phyloP scores from a whole-genome alignment of 2,113 vertebrate genomes.

The Siphamia tubifer region DNA sequence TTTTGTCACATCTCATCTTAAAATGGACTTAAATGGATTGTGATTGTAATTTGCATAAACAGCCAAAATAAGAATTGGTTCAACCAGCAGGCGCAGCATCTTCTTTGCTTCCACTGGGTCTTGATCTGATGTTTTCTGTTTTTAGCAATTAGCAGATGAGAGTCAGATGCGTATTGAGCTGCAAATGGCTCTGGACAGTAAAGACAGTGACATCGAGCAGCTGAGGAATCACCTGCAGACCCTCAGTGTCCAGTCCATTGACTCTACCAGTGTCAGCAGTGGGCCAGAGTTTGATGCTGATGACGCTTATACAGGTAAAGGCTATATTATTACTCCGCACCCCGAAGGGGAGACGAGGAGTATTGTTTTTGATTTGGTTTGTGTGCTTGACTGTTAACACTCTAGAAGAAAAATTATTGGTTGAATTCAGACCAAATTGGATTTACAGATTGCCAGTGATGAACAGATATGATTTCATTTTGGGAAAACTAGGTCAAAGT shows the following conservation, averaged over 20 bases:
- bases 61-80: too few relatives aligned
- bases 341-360: too few relatives aligned
- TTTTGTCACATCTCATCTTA: too few relatives aligned
- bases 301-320: constrained; percentile 88
- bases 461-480: too few relatives aligned
- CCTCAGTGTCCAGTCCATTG: constrained; percentile 88
- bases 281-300: constrained; percentile 92
- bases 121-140: constrained; percentile 3
- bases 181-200: constrained; percentile 98
- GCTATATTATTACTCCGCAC: not conserved
- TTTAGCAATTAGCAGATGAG: constrained; percentile 94
- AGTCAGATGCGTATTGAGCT: constrained; percentile 94
- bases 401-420: too few relatives aligned
- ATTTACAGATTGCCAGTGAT: not conserved
- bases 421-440: not conserved
- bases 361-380: too few relatives aligned
- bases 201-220: constrained; percentile 99
- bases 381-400: too few relatives aligned
- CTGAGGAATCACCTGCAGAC: constrained; percentile 90
- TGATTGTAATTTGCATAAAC: too few relatives aligned
- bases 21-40: too few relatives aligned
- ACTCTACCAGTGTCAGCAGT: constrained; percentile 91
- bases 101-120: too few relatives aligned
- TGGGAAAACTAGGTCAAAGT: too few relatives aligned
- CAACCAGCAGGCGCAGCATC: not conserved